Base-by-base conservation (phyloP, 2,797 vertebrate genomes). In the Mormyrus hasselquistii region DNA sequence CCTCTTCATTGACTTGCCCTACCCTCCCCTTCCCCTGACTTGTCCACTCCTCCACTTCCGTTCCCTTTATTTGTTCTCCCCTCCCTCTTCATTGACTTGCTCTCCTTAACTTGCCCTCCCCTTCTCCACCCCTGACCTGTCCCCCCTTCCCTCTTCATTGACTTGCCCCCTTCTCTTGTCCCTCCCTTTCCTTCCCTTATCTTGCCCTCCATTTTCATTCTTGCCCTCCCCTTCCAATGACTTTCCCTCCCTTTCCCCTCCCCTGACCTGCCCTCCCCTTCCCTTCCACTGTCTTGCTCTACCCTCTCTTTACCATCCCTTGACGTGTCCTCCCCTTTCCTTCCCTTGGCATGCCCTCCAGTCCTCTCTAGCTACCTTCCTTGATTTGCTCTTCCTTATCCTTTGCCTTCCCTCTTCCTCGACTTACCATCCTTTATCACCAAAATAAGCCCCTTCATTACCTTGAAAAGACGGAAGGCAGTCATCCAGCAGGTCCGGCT, bases 401-500 rank as follows among this genome's bases (percentile, higher is more conserved):
- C 22, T 69, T 69, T 34, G 62, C 25, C 62, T 29, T 34, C 29
- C 62, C 47, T 83, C 44, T 83, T 69, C 25, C 25, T 69, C 0
- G 62, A 29, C 62, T 69, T 69, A 65, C 22, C 62, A 62, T 62
- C 59, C 41, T 41, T 47, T 38, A 10, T 73, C 65, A 76, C 44
- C 19, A 52, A 50, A 52, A 49, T 5, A 22, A 22, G 44, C 19
- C 79, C 19, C 79, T 7, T 19, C 8, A 25, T 53, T 86, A 86
- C 98, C 97, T 99, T 99, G 90, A 99, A 94, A 49, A 99, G 97
- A 91, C 98, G 96, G 95, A 99, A 99, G 1, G 98, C 98, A 0
- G 98, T 99, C 96, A 98, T 97, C 99, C 99, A 99, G 95, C 98
- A 99, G 0, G 96, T 96, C 83, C 97, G 94, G 94, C 96, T 97